These are phyloP conservation scores for Tetramorium simillimum DNA, from an alignment of 1,140 invertebrate genomes.

Conservation along the genomic window DNA sequence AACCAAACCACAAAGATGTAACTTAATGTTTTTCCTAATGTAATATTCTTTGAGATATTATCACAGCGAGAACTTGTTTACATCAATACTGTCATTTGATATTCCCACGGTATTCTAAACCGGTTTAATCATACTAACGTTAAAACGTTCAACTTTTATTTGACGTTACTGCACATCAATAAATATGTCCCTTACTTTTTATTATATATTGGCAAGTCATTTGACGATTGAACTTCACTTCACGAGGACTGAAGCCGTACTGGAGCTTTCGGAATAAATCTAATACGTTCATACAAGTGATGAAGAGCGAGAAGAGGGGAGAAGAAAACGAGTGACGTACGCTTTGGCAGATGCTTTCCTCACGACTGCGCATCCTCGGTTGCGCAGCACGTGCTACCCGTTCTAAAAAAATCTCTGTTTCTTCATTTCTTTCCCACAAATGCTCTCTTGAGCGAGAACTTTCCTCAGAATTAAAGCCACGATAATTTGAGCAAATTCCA, in stretches of 20 bases:
- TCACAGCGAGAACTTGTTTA: background rate
- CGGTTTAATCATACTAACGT: background rate
- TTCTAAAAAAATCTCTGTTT: background rate
- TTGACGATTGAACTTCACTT: conserved; percentile 69
- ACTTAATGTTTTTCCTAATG: background rate
- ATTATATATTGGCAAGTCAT: background rate
- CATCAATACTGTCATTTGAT: background rate
- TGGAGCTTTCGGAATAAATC: conserved; percentile 72
- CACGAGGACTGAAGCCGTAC: conserved; percentile 74
- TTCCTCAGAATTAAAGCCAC: background rate
- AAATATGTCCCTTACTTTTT: background rate
- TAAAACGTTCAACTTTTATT: background rate
- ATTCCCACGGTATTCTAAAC: background rate
- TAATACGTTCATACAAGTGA: conserved; percentile 58
- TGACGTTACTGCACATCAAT: background rate
- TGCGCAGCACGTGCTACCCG: conserved; percentile 77
- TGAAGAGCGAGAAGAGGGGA: conserved; percentile 31
- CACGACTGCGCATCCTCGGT: conserved; percentile 64
- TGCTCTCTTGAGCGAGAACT: background rate
- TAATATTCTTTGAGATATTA: conserved; percentile 1
- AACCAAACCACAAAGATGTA: background rate
- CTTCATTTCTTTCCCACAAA: background rate
- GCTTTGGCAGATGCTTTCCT: conserved; percentile 8
- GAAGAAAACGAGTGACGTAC: conserved; percentile 22
- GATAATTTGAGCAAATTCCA: background rate